Base-by-base conservation (phyloP, 2,113 vertebrate genomes). In the Chionomys nivalis region DNA sequence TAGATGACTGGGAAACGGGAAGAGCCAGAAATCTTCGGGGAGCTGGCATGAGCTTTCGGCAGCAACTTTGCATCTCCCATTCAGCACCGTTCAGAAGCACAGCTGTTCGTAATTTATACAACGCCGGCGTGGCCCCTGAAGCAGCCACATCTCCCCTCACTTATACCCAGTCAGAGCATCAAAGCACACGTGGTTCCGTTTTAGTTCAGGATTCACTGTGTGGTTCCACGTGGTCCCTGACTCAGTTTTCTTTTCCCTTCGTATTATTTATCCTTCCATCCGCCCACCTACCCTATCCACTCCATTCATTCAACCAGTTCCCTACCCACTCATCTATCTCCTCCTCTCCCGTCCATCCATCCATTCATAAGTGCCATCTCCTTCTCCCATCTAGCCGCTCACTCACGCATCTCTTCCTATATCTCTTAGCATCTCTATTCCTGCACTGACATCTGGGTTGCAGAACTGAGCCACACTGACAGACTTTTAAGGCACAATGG, bases 91-190 rank as follows among this genome's bases (percentile, higher is more conserved):
- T 93, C 4, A 70, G 23, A 93, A 39, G 7, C 19, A 23, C 61
- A 86, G 42, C 5, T 94, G 87, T 61, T 90, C 21, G 65, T 88
- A 90, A 66, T 90, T 94, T 83, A 33, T 14, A 77, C n/a, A 58
- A 72, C 23, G 68, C 58, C 76, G 44, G 65, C 44, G 7, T 6
- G 21, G 76, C 55, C 52, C 63, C 81, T 68, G 70, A 73, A 68
- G 44, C n/a, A 44, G 36, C 6, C 70, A 73, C 19, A 36, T 61
- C 19, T 11, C 28, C 42, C 28, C 39, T 95, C 52, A 17, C 31
- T 63, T 63, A 79, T 63, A 66, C 63, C 90, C 76, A 17, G 39
- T 52, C 72, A 86, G 65, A 23, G 66, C 58, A 83, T 85, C 77
- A 42, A 42, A 47, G 24, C 44, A 63, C 42, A 81, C 58, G 70